These are phyloP conservation scores for Oxyruncus cristatus DNA, from an alignment of 2,113 vertebrate genomes.

Conservation along the genomic window DNA sequence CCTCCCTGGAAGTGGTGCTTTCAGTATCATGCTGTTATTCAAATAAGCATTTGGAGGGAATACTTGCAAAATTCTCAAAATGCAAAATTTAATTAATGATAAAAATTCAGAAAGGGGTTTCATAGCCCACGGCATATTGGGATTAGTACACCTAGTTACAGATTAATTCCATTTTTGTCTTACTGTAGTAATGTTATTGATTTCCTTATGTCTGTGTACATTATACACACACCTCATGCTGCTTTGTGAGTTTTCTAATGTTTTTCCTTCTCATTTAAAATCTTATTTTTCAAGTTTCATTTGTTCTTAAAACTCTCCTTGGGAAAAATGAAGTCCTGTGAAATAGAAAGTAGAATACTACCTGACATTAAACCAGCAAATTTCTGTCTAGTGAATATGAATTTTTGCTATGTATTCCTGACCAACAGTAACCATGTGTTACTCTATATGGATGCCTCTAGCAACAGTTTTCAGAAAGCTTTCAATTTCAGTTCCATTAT, in stretches of 20 bases:
- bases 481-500: neutral
- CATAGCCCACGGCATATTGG: neutral
- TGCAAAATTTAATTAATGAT: neutral
- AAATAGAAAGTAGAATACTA: neutral
- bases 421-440: neutral
- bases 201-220: neutral
- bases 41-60: neutral
- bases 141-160: neutral
- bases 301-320: neutral
- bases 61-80: neutral
- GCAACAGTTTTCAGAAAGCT: neutral
- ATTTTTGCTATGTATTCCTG: neutral
- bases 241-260: neutral
- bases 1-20: neutral
- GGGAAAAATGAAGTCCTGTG: neutral
- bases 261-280: neutral
- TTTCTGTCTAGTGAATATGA: neutral
- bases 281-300: neutral
- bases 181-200: neutral
- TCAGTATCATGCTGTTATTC: neutral
- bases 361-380: neutral
- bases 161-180: neutral
- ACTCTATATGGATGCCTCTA: neutral
- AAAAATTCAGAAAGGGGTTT: neutral
- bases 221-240: rapidly evolving